Evolutionary conservation across 2,113 vertebrate species (phyloP).

Genomic region (Regulus satrapa): DNA sequence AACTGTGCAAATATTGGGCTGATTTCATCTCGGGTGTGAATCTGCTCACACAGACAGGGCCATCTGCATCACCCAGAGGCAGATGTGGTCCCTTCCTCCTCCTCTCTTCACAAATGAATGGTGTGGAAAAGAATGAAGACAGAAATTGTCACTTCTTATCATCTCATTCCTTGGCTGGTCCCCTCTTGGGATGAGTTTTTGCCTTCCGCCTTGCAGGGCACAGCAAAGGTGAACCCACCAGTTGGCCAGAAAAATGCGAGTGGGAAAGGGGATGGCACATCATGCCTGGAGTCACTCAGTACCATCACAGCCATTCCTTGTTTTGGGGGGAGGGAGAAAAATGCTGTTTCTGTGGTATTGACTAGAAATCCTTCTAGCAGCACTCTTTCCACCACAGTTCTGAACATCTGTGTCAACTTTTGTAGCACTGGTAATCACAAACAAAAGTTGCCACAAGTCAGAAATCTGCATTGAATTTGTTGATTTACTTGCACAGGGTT

Average conservation of each 20-base stretch:
- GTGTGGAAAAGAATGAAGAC: not conserved
- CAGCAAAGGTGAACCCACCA: not conserved
- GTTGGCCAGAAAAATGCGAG: not conserved
- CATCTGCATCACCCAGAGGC: not conserved
- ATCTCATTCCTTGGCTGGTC: not conserved
- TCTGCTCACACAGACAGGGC: not conserved
- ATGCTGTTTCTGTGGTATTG: not conserved
- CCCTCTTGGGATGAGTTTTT: not conserved
- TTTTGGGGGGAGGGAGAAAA: not conserved
- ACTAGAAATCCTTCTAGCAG: not conserved
- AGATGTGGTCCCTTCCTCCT: not conserved
- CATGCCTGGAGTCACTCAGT: accelerated
- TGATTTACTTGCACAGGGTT: not conserved
- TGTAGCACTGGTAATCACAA: not conserved
- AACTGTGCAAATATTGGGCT: not conserved
- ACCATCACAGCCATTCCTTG: accelerated
- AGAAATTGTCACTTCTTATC: not conserved
- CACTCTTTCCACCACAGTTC: not conserved
- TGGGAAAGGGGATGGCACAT: not conserved
- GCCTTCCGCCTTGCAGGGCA: not conserved
- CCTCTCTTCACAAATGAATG: not conserved
- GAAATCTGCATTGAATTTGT: not conserved
- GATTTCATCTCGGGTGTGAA: not conserved
- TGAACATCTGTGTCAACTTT: not conserved
- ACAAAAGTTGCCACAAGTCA: not conserved